Percentiles rank a stretch among this genome's conserved stretches.
Conservation (phyloP, 1,140 invertebrate species). For the Nephila pilipes region DNA sequence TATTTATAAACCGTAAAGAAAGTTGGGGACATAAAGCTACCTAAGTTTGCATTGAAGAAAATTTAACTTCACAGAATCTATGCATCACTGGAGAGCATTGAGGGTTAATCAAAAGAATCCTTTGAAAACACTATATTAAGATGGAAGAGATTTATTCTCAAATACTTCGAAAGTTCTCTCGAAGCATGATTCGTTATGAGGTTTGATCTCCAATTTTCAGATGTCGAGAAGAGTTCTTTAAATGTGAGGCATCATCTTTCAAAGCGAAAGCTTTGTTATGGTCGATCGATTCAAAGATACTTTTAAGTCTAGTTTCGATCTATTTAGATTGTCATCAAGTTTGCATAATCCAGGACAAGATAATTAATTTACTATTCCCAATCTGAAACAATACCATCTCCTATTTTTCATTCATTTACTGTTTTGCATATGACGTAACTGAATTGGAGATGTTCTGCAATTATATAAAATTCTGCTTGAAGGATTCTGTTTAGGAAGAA, state of each 20-base stretch:
- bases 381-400: too few relatives aligned
- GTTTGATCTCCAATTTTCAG: background rate
- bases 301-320: background rate
- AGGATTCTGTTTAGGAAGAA: too few relatives aligned
- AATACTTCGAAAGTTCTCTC: background rate
- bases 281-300: background rate
- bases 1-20: background rate
- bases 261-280: background rate
- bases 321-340: background rate
- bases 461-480: too few relatives aligned
- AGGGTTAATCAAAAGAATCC: background rate
- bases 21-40: background rate
- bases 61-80: background rate
- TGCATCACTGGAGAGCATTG: background rate
- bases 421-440: too few relatives aligned
- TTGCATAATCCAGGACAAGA: too few relatives aligned
- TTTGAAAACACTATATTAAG: background rate
- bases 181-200: background rate
- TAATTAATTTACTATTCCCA: too few relatives aligned
- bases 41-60: slow-evolving; percentile 4
- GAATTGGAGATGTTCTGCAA: too few relatives aligned
- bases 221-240: background rate
- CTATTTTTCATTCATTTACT: too few relatives aligned
- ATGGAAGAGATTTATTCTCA: background rate
- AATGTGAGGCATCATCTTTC: background rate